Evolutionary conservation across 1,140 invertebrate genomes (phyloP), one percentile per base, ranked within the genome.

Genomic region (Pachypsylla venusta): DNA sequence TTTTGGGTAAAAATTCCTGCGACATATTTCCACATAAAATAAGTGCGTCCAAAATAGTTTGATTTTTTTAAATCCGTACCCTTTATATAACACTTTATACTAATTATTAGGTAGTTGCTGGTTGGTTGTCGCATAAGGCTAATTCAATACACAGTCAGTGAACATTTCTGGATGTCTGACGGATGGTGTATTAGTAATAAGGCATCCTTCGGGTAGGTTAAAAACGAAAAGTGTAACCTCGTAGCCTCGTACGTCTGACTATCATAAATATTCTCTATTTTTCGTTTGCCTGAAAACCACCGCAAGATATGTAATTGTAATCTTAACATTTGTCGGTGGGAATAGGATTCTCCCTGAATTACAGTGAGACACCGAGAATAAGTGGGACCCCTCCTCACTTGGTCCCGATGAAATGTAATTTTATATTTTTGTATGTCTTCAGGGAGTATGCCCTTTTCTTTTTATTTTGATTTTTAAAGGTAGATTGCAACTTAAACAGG

Each of bases 361-460:
- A n/a, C n/a, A n/a, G n/a, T n/a, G n/a, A n/a, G n/a, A n/a, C n/a
- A n/a, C n/a, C n/a, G n/a, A n/a, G n/a, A n/a, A n/a, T n/a, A n/a
- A n/a, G n/a, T n/a, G n/a, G n/a, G n/a, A n/a, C 25, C 25, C 54
- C 26, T 28, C 7, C 54, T 5, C 20, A 3, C 54, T 55, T 24
- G 3, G 14, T 55, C 54, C 25, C 54, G 42, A 48, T 48, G 22
- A 48, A 48, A 48, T 48, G 42, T 48, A 48, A 48, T 48, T 48
- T 48, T 48, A 48, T 48, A 48, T 48, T 48, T 48, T n/a, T 48
- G 42, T 48, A 22, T 48, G 42, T 48, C 42, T 48, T 48, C 42
- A 48, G 42, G 42, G 42, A 48, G 16, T 48, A 19, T 19, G 4
- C 7, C 42, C 42, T 48, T 19, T 22, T n/a, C 42, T 3, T 48